Evolutionary conservation across 2,888 invertebrate species (phyloP).

Genomic region (Netelia fuscicornis): DNA sequence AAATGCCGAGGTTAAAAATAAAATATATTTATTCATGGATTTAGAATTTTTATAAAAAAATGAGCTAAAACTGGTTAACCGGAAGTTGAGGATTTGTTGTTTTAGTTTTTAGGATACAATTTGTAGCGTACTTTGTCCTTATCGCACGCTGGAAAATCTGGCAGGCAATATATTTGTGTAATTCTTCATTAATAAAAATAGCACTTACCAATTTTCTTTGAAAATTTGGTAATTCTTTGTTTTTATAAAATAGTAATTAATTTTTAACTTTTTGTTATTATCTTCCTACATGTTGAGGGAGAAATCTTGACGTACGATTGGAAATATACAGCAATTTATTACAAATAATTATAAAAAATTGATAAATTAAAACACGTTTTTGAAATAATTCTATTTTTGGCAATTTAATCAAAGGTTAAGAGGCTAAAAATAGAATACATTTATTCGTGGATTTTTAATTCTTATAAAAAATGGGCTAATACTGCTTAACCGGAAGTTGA

Average conservation of each 20-base stretch:
- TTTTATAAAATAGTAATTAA: no score
- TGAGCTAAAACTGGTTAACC: background rate
- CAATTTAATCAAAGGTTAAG: no score
- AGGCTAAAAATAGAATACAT: background rate
- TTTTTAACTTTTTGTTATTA: no score
- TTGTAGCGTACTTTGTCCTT: background rate
- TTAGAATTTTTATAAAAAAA: background rate
- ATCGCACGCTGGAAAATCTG: background rate
- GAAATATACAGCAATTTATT: no score
- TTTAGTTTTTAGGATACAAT: background rate
- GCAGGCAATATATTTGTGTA: background rate
- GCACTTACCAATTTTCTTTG: no score
- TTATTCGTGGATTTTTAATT: background rate
- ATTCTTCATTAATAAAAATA: background rate
- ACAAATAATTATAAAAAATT: no score
- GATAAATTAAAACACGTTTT: no score
- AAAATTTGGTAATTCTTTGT: no score
- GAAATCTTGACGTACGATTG: no score
- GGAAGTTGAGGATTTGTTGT: background rate
- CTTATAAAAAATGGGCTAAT: background rate
- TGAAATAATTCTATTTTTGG: no score
- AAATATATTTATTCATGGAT: slow-evolving; percentile 7
- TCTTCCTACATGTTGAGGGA: no score
- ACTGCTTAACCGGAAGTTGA: background rate
- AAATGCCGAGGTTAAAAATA: slow-evolving; percentile 8